A percentile compares a stretch with the other conserved stretches of the same genome.
phyloP scores from a whole-genome alignment of 92 coral and sea anemone species.

The Siderastrea siderea region DNA sequence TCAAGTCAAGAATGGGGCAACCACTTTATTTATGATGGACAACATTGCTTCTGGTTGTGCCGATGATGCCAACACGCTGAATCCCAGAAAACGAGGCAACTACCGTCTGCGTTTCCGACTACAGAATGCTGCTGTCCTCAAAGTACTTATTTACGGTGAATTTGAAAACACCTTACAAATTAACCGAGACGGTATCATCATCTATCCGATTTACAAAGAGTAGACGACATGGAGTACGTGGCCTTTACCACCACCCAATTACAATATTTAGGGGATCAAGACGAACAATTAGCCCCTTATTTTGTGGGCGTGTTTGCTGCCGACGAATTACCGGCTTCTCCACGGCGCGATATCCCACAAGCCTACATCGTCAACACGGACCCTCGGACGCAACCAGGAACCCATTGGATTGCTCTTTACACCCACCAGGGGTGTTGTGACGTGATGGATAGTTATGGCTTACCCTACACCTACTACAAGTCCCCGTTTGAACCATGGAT shows the following conservation, averaged over 20 bases:
- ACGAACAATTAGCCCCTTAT: background rate
- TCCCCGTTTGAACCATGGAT: background rate
- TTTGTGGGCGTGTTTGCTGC: background rate
- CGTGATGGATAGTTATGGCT: background rate
- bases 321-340: background rate
- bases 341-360: too few relatives aligned
- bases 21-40: background rate
- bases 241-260: background rate
- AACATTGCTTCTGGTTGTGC: background rate
- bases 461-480: background rate
- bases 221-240: background rate
- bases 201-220: background rate
- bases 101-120: background rate
- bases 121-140: background rate
- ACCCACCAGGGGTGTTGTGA: background rate
- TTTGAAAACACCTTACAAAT: background rate
- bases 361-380: slow-evolving; percentile 2
- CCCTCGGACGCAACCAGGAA: background rate
- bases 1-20: background rate
- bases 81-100: background rate
- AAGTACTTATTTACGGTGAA: background rate
- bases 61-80: background rate
- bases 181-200: background rate
- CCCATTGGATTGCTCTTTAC: background rate
- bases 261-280: background rate